A percentile compares a stretch with the other conserved stretches of the same genome.
phyloP scores from a whole-genome alignment of 2,797 vertebrate species.

The Pseudochaenichthys georgianus region DNA sequence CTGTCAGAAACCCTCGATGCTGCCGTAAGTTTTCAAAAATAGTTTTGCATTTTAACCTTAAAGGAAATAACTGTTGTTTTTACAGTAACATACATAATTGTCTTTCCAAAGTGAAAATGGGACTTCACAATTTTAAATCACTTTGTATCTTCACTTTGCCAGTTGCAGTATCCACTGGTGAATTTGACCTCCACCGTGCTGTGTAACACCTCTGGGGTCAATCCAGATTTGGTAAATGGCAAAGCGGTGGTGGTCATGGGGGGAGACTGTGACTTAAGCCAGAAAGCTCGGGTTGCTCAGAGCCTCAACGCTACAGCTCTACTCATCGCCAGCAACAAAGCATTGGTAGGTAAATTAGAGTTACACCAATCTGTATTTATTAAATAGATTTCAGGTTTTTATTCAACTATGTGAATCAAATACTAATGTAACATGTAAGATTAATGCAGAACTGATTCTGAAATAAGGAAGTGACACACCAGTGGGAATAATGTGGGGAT shows the following conservation, averaged over 20 bases:
- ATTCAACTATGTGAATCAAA: background rate
- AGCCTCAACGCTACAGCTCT: slow-evolving; percentile 84
- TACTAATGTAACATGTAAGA: background rate
- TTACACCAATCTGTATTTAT: slow-evolving; percentile 4
- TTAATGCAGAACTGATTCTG: background rate
- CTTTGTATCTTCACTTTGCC: slow-evolving; percentile 29
- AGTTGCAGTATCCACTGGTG: slow-evolving; percentile 83
- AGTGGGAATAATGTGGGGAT: background rate
- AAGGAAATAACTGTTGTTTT: background rate
- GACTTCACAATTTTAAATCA: background rate
- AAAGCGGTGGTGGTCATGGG: slow-evolving; percentile 89
- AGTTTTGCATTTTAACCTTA: too few relatives aligned
- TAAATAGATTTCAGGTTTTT: background rate
- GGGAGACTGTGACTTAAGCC: slow-evolving; percentile 86
- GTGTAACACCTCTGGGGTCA: slow-evolving; percentile 84
- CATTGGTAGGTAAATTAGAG: slow-evolving; percentile 71
- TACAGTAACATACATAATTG: background rate
- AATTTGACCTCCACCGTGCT: slow-evolving; percentile 86
- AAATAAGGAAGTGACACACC: slow-evolving; percentile 21
- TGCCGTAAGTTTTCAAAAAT: slow-evolving; percentile 85
- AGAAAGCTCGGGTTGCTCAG: slow-evolving; percentile 91
- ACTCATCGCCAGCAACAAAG: slow-evolving; percentile 85
- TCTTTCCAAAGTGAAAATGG: background rate
- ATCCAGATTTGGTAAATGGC: slow-evolving; percentile 70
- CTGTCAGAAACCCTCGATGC: slow-evolving; percentile 82